Percentiles rank a stretch among this genome's conserved stretches.
These are phyloP conservation scores for Artibeus lituratus DNA, from an alignment of 2,797 vertebrate genomes.

Conservation along the genomic window DNA sequence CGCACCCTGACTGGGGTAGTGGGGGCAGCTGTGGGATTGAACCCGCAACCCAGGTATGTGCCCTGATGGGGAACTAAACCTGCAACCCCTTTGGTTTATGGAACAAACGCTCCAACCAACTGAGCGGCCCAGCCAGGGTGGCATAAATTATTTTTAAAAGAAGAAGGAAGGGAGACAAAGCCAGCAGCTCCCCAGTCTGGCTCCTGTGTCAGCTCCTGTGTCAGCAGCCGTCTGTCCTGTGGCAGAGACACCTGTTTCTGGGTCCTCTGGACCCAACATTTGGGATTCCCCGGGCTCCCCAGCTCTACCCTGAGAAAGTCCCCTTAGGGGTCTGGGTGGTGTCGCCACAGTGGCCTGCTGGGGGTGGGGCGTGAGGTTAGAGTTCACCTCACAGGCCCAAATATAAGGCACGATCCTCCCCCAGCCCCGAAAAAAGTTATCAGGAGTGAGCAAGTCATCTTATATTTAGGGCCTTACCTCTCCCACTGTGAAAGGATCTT, in stretches of 20 bases:
- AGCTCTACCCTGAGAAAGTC: neutral
- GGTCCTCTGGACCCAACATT: neutral
- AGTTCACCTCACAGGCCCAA: neutral
- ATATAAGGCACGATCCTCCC: neutral
- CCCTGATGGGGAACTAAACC: neutral
- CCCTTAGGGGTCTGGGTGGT: neutral
- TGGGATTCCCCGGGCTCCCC: neutral
- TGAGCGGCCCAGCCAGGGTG: neutral
- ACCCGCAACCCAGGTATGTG: neutral
- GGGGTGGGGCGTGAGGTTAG: neutral
- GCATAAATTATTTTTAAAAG: neutral
- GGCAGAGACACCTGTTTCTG: neutral
- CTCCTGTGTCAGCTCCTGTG: fast-evolving
- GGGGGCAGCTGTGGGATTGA: neutral
- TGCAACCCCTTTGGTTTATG: neutral
- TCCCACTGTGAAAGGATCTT: neutral
- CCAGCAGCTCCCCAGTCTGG: too few relatives aligned
- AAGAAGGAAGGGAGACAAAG: neutral
- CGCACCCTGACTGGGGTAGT: neutral
- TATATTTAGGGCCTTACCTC: neutral
- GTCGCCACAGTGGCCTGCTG: neutral
- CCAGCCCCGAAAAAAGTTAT: neutral
- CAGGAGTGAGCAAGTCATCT: neutral
- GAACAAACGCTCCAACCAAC: neutral
- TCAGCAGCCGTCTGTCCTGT: neutral